phyloP scores from a whole-genome alignment of 2,113 vertebrate species.

The Microtus oregoni region DNA sequence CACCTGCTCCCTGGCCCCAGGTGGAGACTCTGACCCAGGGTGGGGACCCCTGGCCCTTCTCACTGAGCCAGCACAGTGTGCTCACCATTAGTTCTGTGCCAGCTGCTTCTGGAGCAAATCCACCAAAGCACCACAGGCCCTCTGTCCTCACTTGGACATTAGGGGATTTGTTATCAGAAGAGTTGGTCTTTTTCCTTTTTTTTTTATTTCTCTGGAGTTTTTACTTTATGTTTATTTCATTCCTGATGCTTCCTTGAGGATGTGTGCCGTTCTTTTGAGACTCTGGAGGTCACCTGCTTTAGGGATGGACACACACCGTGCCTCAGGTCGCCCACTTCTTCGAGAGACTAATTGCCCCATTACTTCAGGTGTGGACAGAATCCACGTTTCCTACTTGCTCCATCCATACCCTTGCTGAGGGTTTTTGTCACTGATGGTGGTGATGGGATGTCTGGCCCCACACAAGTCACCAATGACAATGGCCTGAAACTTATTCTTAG shows the following conservation, averaged over 20 bases:
- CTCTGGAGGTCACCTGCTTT: not conserved
- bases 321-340: not conserved
- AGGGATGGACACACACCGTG: fast-evolving
- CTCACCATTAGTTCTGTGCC: not conserved
- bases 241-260: not conserved
- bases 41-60: not conserved
- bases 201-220: not conserved
- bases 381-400: not conserved
- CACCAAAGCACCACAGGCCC: no score
- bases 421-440: not conserved
- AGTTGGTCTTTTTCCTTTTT: not conserved
- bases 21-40: not conserved
- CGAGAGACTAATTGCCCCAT: not conserved
- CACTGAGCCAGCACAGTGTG: fast-evolving
- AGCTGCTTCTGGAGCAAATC: no score
- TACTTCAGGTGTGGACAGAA: not conserved
- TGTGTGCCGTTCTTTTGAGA: not conserved
- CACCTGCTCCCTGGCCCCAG: not conserved
- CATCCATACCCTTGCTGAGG: no score
- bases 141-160: fast-evolving
- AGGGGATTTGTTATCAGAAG: not conserved
- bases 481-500: not conserved
- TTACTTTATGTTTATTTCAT: not conserved
- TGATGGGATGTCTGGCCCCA: not conserved
- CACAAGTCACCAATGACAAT: not conserved